Percentiles rank a stretch among this genome's conserved stretches.
These are phyloP conservation scores for Sminthopsis crassicaudata DNA, from an alignment of 2,113 vertebrate species.

Conservation along the genomic window DNA sequence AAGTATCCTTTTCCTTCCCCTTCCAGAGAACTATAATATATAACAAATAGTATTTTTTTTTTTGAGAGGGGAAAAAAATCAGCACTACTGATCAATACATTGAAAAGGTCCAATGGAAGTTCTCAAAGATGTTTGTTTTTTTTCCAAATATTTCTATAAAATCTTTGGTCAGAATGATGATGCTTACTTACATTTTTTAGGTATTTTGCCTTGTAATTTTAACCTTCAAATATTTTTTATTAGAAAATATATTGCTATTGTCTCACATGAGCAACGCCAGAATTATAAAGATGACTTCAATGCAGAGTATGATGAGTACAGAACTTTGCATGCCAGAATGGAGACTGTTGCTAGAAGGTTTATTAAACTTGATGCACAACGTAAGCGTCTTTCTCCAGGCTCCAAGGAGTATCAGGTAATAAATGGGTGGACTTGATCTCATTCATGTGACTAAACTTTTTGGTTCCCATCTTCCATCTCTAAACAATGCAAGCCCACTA, in stretches of 20 bases:
- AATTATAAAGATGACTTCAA: constrained; percentile 93
- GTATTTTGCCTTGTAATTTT: constrained; percentile 14
- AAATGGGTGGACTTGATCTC: background rate
- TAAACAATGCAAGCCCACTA: background rate
- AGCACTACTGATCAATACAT: background rate
- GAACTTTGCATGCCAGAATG: constrained; percentile 87
- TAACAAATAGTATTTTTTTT: no score
- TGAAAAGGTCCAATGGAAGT: background rate
- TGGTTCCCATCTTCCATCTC: background rate
- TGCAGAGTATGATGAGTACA: constrained; percentile 93
- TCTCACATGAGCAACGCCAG: constrained; percentile 90
- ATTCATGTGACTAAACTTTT: background rate
- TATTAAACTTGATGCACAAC: constrained; percentile 85
- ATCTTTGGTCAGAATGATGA: background rate
- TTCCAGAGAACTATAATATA: no score
- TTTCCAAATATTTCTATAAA: constrained; percentile 8
- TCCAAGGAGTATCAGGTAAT: constrained; percentile 92
- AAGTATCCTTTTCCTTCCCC: background rate
- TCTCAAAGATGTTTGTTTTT: background rate
- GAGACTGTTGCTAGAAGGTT: constrained; percentile 89
- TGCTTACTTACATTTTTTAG: constrained; percentile 5
- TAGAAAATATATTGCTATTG: constrained; percentile 90
- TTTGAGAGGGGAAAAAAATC: background rate
- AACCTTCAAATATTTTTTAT: constrained; percentile 25
- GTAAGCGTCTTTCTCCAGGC: constrained; percentile 87